Evolutionary conservation across 2,113 vertebrate species (phyloP), one percentile per base, ranked within the genome.

Genomic region (Microcebus griseorufus): DNA sequence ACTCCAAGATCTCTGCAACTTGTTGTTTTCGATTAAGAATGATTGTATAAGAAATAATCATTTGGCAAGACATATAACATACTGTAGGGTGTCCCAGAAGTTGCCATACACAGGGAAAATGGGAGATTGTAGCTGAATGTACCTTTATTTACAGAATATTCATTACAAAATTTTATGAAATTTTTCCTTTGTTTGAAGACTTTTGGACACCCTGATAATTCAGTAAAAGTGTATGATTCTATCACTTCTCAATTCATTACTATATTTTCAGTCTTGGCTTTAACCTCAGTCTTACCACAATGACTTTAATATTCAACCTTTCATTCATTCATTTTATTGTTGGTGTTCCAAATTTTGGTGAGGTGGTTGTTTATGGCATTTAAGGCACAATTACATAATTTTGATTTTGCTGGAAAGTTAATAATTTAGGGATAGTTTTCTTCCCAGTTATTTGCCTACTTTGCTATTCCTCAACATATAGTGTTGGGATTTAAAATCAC

Each of bases 271-370:
- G 16, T 48, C 60, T 94, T 96, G 45, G 18, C 27, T 96, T 90
- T 95, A 84, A 51, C 7, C 45, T 73, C 86, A 89, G 23, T 78
- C 29, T 27, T 51, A 73, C 0, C 27, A 45, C 34, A 9, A 10
- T 86, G 60, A 37, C 16, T 73, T 97, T 96, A 94, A 55, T 80
- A 92, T 94, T 95, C 72, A 88, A 45, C 76, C 11, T 97, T 94
- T 58, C 6, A 16, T 60, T 55, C 13, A 11, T 72, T 97, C 34
- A 72, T 82, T 27, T 48, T 88, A 88, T n/a, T 90, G 65, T 72
- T 86, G 51, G 76, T 96, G 16, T 55, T 87, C 92, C 32, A 17
- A 87, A 96, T 48, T 48, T 11, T 48, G 37, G 51, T 53, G 34
- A 79, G 42, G 51, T 91, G 10, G 23, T 70, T 94, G 6, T 79